Percentiles rank a stretch among this genome's conserved stretches.
These are phyloP conservation scores for Candoia aspera DNA, from an alignment of 2,113 vertebrate species.

Conservation along the genomic window DNA sequence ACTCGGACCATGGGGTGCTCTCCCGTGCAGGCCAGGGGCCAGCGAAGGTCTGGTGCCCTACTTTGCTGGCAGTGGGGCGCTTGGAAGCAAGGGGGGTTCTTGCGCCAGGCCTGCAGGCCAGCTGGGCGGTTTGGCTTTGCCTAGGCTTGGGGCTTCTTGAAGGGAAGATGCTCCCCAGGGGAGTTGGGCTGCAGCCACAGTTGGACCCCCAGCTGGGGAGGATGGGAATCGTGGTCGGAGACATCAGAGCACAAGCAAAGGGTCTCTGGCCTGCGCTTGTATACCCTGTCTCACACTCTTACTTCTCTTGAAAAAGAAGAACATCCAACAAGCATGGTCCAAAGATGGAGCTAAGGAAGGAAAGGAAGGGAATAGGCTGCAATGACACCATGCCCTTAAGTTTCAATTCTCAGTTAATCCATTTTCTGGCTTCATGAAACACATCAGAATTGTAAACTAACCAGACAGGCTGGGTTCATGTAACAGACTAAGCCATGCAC, in stretches of 20 bases:
- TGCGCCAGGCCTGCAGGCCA: too few relatives aligned
- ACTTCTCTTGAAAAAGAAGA: not conserved
- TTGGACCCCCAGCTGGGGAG: not conserved
- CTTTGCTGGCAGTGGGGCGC: not conserved
- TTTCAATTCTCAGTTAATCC: not conserved
- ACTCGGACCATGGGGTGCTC: too few relatives aligned
- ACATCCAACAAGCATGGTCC: not conserved
- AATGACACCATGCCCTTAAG: not conserved
- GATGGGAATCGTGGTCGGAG: not conserved
- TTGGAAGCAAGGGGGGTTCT: not conserved
- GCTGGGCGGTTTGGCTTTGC: not conserved
- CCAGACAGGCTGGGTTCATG: not conserved
- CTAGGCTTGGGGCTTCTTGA: not conserved
- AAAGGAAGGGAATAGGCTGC: not conserved
- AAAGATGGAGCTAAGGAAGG: not conserved
- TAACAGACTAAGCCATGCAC: not conserved
- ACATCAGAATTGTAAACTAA: not conserved
- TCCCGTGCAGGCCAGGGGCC: not conserved
- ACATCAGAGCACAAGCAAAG: not conserved
- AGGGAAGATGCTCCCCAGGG: not conserved
- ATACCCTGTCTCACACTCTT: rapidly evolving
- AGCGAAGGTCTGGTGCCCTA: not conserved
- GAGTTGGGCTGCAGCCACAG: not conserved
- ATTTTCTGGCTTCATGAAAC: not conserved
- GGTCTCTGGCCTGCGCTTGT: not conserved